Percentiles rank a stretch among this genome's conserved stretches.
These are phyloP conservation scores for Noctilio leporinus DNA, from an alignment of 2,113 vertebrate species.

Conservation along the genomic window DNA sequence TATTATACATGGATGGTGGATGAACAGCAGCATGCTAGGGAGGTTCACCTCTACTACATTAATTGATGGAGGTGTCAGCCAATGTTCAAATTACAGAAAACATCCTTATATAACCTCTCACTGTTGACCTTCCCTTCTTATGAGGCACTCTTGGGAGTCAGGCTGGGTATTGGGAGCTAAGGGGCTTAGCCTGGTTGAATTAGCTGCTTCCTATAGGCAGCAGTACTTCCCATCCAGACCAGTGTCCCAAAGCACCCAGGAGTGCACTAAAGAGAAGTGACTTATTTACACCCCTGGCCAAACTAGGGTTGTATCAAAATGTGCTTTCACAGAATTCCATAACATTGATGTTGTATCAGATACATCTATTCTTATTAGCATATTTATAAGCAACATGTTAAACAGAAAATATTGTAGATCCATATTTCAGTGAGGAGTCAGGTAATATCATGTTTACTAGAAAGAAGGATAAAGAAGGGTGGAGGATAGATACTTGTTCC, in stretches of 20 bases:
- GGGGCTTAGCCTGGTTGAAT: neutral
- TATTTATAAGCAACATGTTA: neutral
- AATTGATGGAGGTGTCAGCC: neutral
- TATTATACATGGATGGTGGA: neutral
- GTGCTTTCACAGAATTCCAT: neutral
- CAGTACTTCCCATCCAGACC: neutral
- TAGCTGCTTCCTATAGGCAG: neutral
- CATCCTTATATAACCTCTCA: neutral
- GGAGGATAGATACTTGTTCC: neutral
- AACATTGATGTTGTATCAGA: neutral
- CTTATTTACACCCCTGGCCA: neutral
- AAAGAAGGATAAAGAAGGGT: neutral
- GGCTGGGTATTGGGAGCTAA: neutral
- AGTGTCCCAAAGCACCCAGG: no score
- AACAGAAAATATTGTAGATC: neutral
- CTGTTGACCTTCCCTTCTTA: neutral
- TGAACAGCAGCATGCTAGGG: neutral
- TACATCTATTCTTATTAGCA: neutral
- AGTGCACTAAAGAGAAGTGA: neutral
- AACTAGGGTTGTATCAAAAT: neutral
- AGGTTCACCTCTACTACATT: neutral
- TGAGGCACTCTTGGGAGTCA: neutral
- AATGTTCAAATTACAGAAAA: neutral
- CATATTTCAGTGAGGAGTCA: neutral
- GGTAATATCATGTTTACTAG: neutral